Base-by-base conservation (phyloP, 2,113 vertebrate genomes). In the Orthonyx spaldingii region DNA sequence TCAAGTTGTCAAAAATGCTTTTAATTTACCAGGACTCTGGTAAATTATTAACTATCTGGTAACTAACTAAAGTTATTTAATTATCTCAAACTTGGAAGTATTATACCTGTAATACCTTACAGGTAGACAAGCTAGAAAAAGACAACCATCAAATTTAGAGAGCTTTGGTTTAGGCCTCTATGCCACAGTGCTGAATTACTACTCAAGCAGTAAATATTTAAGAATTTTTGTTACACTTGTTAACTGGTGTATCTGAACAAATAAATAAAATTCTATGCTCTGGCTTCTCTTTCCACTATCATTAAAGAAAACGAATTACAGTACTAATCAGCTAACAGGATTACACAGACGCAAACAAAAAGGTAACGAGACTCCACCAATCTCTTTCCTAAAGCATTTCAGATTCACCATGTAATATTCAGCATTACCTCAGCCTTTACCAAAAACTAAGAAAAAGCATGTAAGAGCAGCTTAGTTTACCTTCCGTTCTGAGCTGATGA, bases 401-500 rank as follows among this genome's bases (percentile, higher is more conserved):
- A 52, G 50, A 33, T 61, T 74, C 28, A 59, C 10, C 26, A 55
- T 28, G 9, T 20, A 64, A 55, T 33, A 53, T 28, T 53, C 61
- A 91, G 20, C n/a, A 66, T 32, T 80, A 28, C 16, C 37, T 60
- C 26, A 78, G 21, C 20, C 49, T 86, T 84, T 70, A 59, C 8
- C 23, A 70, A 33, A 20, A 77, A 19, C 27, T 41, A 55, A 46
- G 21, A 41, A 50, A 41, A 44, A 28, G 9, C 15, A 64, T 9
- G 21, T 11, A 61, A 32, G 56, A 88, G 26, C 49, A 90, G 32
- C 42, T 80, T 28, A 24, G 26, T 61, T 93, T 97, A 99, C 99
- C 99, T 98, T 99, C 99, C 32, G 97, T 91, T 76, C 99, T 97
- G 21, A 99, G 98, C 49, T 99, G 99, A 70, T 98, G 98, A 92